Conservation (phyloP, 2,113 vertebrate genomes). For the Empidonax alnorum region DNA sequence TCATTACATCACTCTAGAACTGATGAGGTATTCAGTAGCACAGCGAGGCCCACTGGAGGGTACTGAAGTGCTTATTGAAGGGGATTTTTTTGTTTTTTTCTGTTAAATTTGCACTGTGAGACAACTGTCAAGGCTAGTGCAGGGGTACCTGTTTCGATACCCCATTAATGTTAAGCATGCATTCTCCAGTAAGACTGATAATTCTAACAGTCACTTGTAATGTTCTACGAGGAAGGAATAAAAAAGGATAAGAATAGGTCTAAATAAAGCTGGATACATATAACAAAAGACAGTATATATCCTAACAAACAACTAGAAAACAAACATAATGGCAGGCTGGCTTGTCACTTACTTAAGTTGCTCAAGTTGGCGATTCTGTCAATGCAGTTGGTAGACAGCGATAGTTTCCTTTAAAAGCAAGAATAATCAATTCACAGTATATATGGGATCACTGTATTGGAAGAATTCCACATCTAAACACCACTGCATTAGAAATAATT, state of each 20-base stretch:
- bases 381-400: conserved; percentile 96
- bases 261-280: neutral
- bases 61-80: neutral
- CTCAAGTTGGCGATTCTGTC: conserved; percentile 96
- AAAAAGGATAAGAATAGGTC: neutral
- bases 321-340: neutral
- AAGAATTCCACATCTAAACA: neutral
- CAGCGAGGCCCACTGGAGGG: neutral
- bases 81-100: neutral
- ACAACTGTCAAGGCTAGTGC: neutral
- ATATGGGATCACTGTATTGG: neutral
- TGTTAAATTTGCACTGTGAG: neutral
- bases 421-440: conserved; percentile 55
- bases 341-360: conserved; percentile 89
- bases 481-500: neutral
- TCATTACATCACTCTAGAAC: neutral
- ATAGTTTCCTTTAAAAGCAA: conserved; percentile 86
- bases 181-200: neutral
- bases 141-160: neutral
- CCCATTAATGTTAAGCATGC: neutral
- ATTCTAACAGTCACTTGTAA: neutral
- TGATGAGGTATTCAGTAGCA: neutral
- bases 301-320: conserved; percentile 29
- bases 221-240: neutral
- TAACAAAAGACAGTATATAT: neutral